Base-by-base conservation (phyloP, 2,797 vertebrate genomes). In the Anabacerthia variegaticeps region DNA sequence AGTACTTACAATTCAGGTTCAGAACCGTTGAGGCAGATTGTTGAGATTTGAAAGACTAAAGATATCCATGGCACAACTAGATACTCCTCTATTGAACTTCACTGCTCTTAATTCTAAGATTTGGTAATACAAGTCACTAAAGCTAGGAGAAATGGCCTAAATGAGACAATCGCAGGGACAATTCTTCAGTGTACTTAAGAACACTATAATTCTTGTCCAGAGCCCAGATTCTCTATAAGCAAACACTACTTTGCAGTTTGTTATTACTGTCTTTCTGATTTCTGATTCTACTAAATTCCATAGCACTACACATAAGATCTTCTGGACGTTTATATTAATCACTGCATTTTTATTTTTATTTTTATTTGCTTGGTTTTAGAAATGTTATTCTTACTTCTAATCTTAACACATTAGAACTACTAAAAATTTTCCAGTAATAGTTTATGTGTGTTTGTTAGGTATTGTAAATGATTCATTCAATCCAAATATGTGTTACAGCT, bases 381-480 rank as follows among this genome's bases (percentile, higher is more conserved):
- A 81, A 65, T 58, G 2, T 39, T 61, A 43, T 88, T 78, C 14
- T 92, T 67, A 46, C 41, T 87, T 94, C 46, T 49, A n/a, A 92
- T 85, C 81, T 88, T 85, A 85, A 72, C 76, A 34, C 30, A 66
- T 72, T 71, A 71, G 74, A 73, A 36, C 15, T 54, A 46, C 16
- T 49, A 62, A 51, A 69, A 6, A 16, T 43, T 63, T 92, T 68
- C 43, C 90, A 87, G 81, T 72, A 95, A 83, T 43, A n/a, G 23
- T 76, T 73, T 58, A 23, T 9, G 4, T 69, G 27, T 62, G 14
- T 94, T 82, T 52, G 79, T 12, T 43, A 44, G 32, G n/a, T 73
- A 9, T 72, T 59, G 39, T 63, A 89, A 88, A 74, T 46, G 20
- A 80, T 89, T 94, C 22, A 28, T 69, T 85, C 81, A 88, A 91